These are phyloP conservation scores for Campylorhamphus procurvoides DNA, from an alignment of 2,113 vertebrate species.

Conservation along the genomic window DNA sequence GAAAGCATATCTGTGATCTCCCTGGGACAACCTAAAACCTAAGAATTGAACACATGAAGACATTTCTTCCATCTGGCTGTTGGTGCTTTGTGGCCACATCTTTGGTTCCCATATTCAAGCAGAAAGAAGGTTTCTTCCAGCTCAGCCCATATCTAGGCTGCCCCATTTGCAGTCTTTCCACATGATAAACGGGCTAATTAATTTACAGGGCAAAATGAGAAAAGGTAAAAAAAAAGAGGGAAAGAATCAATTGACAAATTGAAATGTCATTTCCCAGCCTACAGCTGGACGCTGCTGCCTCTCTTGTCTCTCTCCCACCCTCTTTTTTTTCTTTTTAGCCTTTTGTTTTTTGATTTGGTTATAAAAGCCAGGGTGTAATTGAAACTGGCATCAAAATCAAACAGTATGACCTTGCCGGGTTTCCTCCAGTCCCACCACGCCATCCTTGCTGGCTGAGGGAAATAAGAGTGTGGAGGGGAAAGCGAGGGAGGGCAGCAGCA, in stretches of 20 bases:
- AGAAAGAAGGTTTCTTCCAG: background rate
- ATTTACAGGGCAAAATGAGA: conserved; percentile 51
- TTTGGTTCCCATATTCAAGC: background rate
- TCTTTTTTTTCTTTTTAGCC: background rate
- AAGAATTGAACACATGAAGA: background rate
- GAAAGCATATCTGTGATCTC: background rate
- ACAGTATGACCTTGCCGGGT: conserved; percentile 77
- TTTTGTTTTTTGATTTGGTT: conserved; percentile 80
- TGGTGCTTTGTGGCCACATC: background rate
- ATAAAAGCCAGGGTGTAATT: conserved; percentile 79
- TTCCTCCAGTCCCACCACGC: conserved; percentile 51
- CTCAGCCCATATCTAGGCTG: background rate
- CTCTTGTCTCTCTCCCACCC: background rate
- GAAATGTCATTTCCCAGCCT: conserved; percentile 75
- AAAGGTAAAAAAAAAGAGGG: background rate
- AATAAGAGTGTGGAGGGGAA: background rate
- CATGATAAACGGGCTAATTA: conserved; percentile 71
- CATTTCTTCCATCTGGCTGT: background rate
- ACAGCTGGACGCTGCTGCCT: conserved; percentile 52
- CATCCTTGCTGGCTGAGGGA: background rate
- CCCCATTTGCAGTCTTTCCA: background rate
- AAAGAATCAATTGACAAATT: conserved; percentile 68
- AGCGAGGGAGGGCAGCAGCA: background rate
- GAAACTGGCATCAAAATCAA: conserved; percentile 78
- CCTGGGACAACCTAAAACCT: background rate